These are phyloP conservation scores for Amyelois transitella DNA, from an alignment of 1,140 invertebrate species.

Conservation along the genomic window DNA sequence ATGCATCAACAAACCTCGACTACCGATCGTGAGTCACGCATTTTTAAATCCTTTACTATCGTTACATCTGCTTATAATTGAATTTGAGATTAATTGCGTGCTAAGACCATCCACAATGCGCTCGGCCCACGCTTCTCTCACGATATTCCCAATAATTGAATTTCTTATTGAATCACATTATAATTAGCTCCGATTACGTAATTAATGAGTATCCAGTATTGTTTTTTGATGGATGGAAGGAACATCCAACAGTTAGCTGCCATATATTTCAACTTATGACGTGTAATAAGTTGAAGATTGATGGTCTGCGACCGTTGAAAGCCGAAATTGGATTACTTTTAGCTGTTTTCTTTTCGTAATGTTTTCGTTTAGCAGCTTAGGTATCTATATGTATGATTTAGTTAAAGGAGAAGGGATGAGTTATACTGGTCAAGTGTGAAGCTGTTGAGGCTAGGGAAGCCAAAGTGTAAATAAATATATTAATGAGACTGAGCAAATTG, in stretches of 20 bases:
- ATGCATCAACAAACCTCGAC: conserved; percentile 1
- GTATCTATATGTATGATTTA: too few relatives aligned
- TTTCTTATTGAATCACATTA: conserved; percentile 68
- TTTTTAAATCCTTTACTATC: conserved; percentile 17
- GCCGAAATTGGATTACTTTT: conserved; percentile 40
- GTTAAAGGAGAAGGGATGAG: too few relatives aligned
- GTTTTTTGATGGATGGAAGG: conserved; percentile 40
- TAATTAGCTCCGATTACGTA: conserved; percentile 66
- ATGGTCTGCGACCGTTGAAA: conserved; percentile 46
- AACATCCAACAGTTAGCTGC: conserved; percentile 29
- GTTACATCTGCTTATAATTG: conserved; percentile 36
- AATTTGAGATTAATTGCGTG: conserved; percentile 69
- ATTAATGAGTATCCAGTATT: conserved; percentile 57
- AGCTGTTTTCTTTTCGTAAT: conserved; percentile 9
- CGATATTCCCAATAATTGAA: conserved; percentile 42
- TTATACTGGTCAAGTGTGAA: too few relatives aligned
- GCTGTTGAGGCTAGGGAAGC: too few relatives aligned
- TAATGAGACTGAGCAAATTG: too few relatives aligned
- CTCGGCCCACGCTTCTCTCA: conserved; percentile 38
- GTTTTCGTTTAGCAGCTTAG: background rate
- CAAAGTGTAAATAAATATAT: too few relatives aligned
- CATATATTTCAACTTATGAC: conserved; percentile 45
- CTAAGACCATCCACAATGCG: conserved; percentile 30
- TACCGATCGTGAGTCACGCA: conserved; percentile 27
- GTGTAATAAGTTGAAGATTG: conserved; percentile 46